Evolutionary conservation across 37 sponge, comb jelly and placozoan genomes (phyloP), one percentile per base, ranked within the genome.

Genomic region (Petrosia ficiformis): DNA sequence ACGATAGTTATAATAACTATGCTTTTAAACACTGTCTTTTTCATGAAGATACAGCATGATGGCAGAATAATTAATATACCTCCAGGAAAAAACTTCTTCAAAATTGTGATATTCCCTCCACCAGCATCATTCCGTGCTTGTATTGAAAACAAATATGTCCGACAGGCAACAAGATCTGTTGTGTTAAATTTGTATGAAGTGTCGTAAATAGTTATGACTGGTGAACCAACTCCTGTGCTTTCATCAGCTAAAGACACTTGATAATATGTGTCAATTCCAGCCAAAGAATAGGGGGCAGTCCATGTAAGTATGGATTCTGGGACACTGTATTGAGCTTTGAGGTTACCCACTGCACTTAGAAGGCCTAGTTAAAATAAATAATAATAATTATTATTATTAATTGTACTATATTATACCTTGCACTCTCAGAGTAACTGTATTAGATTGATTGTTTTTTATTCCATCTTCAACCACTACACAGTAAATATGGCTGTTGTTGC

Each of bases 91-190:
- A 61, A n/a, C 6, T 61, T n/a, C 14, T 8, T n/a, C 28, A 61
- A 26, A 5, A 5, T 6, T 6, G 28, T n/a, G 25, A 22, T 5
- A 26, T 5, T 5, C 6, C 63, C 26, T 5, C 5, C 63, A 26
- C 63, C 63, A 26, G 26, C 63, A 26, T 29, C 63, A 61, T 61
- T 61, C 63, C 28, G 26, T n/a, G 63, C 25, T 29, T 61, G 63
- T 29, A 61, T 29, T 61, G 28, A 26, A 29, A 61, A 61, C 28
- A 5, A 26, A 29, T 61, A 61, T 24, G 28, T n/a, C 5, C 5
- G 26, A 22, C 63, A 61, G 6, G 22, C 5, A 29, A 5, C n/a
- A 5, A 11, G 28, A 11, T 26, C 5, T 26, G 25, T 26, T 5
- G 63, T 5, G 26, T 24, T 26, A 29, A 61, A 61, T n/a, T 8